Evolutionary conservation across 2,888 invertebrate genomes (phyloP).

Genomic region (Mythimna lalbum): DNA sequence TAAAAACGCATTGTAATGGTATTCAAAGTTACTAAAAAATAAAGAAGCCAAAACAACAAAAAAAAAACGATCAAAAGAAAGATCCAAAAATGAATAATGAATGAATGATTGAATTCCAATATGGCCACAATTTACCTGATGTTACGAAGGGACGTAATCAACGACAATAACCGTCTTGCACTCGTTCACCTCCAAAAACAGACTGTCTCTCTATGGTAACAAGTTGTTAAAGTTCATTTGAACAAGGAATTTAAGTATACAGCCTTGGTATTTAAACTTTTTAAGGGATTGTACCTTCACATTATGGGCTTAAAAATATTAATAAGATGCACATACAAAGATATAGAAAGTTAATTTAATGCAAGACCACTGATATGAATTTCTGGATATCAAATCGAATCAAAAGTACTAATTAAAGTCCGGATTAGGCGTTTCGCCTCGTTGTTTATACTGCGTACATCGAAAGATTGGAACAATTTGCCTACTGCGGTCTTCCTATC

Average conservation of each 20-base stretch:
- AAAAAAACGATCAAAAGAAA: not conserved
- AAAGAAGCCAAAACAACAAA: not conserved
- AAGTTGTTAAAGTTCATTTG: conserved; percentile 42
- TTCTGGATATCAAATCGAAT: too few relatives aligned
- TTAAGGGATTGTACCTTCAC: conserved; percentile 37
- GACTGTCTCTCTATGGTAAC: conserved; percentile 22
- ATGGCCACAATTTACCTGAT: conserved; percentile 23
- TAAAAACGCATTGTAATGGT: too few relatives aligned
- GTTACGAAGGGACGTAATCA: conserved; percentile 13
- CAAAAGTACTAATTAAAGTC: too few relatives aligned
- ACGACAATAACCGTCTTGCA: conserved; percentile 22
- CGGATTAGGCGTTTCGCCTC: too few relatives aligned
- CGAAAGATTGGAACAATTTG: too few relatives aligned
- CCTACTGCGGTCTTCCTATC: too few relatives aligned
- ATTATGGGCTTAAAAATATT: not conserved
- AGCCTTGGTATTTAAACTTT: conserved; percentile 56
- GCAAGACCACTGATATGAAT: too few relatives aligned
- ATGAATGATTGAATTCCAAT: not conserved
- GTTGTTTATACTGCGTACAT: too few relatives aligned
- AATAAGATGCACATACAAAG: not conserved
- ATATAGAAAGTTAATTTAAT: too few relatives aligned
- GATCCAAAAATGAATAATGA: conserved; percentile 1
- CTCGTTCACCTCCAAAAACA: conserved; percentile 52
- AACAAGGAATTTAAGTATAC: conserved; percentile 37
- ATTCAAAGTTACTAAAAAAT: too few relatives aligned